Conservation (phyloP, 2,888 invertebrate genomes). For the Gisinianus flammeolus region DNA sequence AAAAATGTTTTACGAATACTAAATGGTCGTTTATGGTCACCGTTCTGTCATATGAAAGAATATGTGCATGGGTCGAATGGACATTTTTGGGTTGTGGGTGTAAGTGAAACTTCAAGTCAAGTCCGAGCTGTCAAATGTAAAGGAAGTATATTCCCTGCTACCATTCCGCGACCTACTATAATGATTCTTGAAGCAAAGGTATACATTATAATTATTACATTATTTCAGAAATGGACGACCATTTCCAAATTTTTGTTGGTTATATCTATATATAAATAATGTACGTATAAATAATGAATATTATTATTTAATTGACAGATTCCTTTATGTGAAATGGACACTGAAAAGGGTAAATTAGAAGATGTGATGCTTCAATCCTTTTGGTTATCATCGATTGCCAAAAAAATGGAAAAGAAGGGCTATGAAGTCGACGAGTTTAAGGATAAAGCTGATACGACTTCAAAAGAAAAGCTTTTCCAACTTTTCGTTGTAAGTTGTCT, state of each 20-base stretch:
- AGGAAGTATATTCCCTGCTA: constrained; percentile 84
- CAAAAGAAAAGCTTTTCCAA: constrained; percentile 82
- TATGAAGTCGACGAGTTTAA: constrained; percentile 59
- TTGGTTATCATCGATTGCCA: constrained; percentile 46
- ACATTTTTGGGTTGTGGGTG: constrained; percentile 65
- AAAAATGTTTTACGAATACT: constrained; percentile 77
- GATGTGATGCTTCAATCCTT: constrained; percentile 60
- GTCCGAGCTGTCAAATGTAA: constrained; percentile 85
- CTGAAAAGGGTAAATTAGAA: constrained; percentile 83
- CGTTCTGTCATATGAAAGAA: constrained; percentile 75
- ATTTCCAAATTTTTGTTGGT: no score
- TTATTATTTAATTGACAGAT: constrained; percentile 64
- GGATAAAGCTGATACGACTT: constrained; percentile 70
- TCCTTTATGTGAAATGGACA: constrained; percentile 77
- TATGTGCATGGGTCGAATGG: constrained; percentile 67
- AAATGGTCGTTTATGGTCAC: constrained; percentile 77
- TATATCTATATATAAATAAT: neutral
- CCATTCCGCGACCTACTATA: constrained; percentile 83
- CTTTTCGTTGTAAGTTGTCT: constrained; percentile 76
- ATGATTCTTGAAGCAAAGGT: constrained; percentile 56
- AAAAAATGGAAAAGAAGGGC: constrained; percentile 57
- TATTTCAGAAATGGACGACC: no score
- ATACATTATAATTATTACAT: no score
- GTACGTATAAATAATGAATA: neutral
- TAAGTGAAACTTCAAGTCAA: constrained; percentile 78